A percentile compares a stretch with the other conserved stretches of the same genome.
These are phyloP conservation scores for Desoria tigrina DNA, from an alignment of 2,888 invertebrate genomes.

Conservation along the genomic window DNA sequence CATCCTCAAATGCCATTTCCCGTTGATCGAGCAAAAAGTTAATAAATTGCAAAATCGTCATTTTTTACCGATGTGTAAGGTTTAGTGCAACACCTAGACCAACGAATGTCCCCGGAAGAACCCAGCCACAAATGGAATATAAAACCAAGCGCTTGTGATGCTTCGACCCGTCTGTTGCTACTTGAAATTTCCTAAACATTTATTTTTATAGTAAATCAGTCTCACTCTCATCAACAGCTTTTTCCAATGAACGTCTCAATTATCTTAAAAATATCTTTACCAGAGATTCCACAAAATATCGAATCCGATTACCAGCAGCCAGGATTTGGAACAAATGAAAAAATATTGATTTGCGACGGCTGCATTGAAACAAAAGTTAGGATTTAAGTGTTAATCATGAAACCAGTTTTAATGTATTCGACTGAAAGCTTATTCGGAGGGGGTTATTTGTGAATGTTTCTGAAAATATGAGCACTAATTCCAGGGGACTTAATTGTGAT, in stretches of 20 bases:
- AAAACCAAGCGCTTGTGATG: conserved; percentile 10
- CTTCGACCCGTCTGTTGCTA: conserved; percentile 7
- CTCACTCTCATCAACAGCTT: too few species aligned
- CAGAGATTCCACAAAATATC: conserved; percentile 27
- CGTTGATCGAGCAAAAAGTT: too few species aligned
- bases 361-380: conserved; percentile 7
- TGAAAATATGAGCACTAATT: too few species aligned
- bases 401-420: not conserved
- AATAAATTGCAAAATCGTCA: too few species aligned
- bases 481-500: too few species aligned
- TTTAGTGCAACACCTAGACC: conserved; percentile 24
- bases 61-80: conserved; percentile 23
- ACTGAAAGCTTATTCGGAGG: too few species aligned
- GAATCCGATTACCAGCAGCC: conserved; percentile 34
- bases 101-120: conserved; percentile 25
- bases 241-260: conserved; percentile 12
- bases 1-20: too few species aligned
- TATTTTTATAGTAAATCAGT: too few species aligned
- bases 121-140: conserved; percentile 31
- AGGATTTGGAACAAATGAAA: conserved; percentile 33
- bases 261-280: conserved; percentile 10
- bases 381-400: not conserved
- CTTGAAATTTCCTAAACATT: too few species aligned
- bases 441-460: too few species aligned
- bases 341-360: conserved; percentile 31